Conservation (phyloP, 30 jellyfish, hydroid and myxozoan species). For the Aurelia sp. region DNA sequence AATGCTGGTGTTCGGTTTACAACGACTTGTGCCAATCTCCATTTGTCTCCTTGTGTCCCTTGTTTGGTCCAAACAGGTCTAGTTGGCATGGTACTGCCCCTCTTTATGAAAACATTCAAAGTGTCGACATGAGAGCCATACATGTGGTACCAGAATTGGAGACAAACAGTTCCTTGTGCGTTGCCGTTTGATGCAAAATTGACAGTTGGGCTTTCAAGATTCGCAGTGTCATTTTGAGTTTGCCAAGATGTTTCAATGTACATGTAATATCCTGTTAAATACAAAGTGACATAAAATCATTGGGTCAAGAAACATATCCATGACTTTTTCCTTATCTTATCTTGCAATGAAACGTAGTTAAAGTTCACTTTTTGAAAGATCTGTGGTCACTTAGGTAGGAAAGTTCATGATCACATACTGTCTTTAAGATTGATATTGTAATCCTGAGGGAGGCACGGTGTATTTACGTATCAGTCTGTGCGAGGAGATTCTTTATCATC, state of each 20-base stretch:
- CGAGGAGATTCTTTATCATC: too few relatives aligned
- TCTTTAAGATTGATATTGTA: too few relatives aligned
- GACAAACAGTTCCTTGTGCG: constrained; percentile 78
- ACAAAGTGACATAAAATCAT: neutral
- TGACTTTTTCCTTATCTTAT: too few relatives aligned
- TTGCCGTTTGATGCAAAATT: constrained; percentile 65
- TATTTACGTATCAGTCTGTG: too few relatives aligned
- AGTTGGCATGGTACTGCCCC: constrained; percentile 64
- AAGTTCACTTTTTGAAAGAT: too few relatives aligned
- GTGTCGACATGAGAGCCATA: constrained; percentile 97
- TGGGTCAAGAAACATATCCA: neutral
- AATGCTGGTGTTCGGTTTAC: constrained; percentile 82
- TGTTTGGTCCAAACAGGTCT: constrained; percentile 90
- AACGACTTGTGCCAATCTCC: constrained; percentile 91
- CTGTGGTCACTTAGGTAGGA: too few relatives aligned
- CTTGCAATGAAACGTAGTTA: too few relatives aligned
- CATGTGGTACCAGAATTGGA: constrained; percentile 98
- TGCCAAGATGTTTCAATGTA: constrained; percentile 93
- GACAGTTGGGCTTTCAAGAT: constrained; percentile 75
- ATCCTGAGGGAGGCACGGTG: too few relatives aligned
- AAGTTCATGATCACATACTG: too few relatives aligned
- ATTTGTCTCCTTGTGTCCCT: constrained; percentile 89
- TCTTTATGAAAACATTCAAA: constrained; percentile 62
- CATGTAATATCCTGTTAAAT: constrained; percentile 80
- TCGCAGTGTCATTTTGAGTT: constrained; percentile 89